Conservation (phyloP, 2,888 invertebrate genomes). For the Eupithecia subfuscata region DNA sequence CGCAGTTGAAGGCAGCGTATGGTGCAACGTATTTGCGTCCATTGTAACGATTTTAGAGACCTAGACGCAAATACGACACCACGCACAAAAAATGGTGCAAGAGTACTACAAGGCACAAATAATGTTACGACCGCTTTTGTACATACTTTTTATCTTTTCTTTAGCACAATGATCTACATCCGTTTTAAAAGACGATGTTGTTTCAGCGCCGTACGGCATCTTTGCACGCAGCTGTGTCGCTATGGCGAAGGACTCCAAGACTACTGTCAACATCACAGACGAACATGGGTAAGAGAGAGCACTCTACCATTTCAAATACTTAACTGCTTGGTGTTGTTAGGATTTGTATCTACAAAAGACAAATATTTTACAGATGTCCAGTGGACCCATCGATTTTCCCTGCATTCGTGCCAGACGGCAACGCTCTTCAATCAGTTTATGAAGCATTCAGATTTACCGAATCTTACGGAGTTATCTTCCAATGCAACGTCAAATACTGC, state of each 20-base stretch:
- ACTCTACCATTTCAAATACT: not conserved
- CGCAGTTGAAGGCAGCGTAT: conserved; percentile 11
- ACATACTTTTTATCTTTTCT: conserved; percentile 28
- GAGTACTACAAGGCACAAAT: conserved; percentile 25
- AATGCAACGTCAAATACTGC: conserved; percentile 98
- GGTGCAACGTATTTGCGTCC: conserved; percentile 20
- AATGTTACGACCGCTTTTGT: conserved; percentile 33
- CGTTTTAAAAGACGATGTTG: conserved; percentile 32
- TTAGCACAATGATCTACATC: conserved; percentile 18
- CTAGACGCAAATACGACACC: conserved; percentile 5
- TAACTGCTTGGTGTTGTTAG: not conserved
- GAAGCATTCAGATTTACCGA: conserved; percentile 98
- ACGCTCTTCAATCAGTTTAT: conserved; percentile 94
- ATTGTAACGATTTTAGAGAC: not conserved
- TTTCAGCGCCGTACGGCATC: conserved; percentile 95
- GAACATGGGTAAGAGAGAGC: conserved; percentile 90
- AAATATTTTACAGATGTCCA: conserved; percentile 87
- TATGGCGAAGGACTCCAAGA: conserved; percentile 98
- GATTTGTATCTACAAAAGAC: not conserved
- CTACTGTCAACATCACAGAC: conserved; percentile 97
- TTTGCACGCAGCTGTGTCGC: conserved; percentile 98
- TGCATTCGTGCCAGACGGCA: conserved; percentile 94
- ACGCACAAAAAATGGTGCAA: conserved; percentile 17
- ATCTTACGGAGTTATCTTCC: conserved; percentile 98
- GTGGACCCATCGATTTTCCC: conserved; percentile 97